Conservation (phyloP, 1,140 invertebrate species). For the Caerostris extrusa region DNA sequence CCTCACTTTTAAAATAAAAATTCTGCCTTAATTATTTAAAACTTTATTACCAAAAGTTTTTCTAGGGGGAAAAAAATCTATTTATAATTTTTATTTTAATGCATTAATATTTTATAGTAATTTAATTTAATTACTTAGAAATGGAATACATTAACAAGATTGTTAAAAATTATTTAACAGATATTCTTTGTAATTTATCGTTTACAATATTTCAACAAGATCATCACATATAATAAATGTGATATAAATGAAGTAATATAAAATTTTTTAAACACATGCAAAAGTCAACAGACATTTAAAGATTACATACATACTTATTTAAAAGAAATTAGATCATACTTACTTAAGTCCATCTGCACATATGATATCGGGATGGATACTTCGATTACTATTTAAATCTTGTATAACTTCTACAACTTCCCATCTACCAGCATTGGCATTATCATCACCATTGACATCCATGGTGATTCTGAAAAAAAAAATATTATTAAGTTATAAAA, state of each 20-base stretch:
- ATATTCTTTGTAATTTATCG: too few relatives aligned
- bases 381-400: constrained; percentile 61
- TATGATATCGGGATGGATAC: constrained; percentile 66
- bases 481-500: neutral
- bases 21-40: neutral
- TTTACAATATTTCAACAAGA: too few relatives aligned
- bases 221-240: too few relatives aligned
- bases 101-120: too few relatives aligned
- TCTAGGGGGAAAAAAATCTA: neutral
- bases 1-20: neutral
- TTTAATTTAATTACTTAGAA: too few relatives aligned
- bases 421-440: constrained; percentile 67
- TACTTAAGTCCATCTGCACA: constrained; percentile 68
- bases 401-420: constrained; percentile 74
- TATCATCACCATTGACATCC: constrained; percentile 75
- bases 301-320: too few relatives aligned
- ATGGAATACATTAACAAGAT: too few relatives aligned
- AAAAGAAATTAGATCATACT: neutral
- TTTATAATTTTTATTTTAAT: too few relatives aligned
- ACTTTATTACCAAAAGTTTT: neutral
- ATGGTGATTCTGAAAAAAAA: constrained; percentile 34
- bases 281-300: too few relatives aligned
- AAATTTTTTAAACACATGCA: too few relatives aligned
- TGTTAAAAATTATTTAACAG: too few relatives aligned
- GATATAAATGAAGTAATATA: too few relatives aligned